A percentile compares a stretch with the other conserved stretches of the same genome.
These are phyloP conservation scores for Monopterus albus DNA, from an alignment of 2,113 vertebrate species.

Conservation along the genomic window DNA sequence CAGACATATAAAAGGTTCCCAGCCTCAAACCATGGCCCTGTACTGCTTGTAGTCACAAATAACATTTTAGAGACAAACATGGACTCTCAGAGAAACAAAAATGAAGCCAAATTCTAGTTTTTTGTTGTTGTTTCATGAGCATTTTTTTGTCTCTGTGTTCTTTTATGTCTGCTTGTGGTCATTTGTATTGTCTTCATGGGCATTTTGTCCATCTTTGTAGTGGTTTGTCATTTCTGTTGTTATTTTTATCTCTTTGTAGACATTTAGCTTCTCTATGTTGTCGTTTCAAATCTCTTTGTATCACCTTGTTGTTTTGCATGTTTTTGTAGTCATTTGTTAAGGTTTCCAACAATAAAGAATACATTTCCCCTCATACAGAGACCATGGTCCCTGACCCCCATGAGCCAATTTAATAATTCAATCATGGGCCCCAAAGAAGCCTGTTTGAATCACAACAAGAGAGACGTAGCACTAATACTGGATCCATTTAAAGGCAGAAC, in stretches of 20 bases:
- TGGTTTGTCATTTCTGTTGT: background rate
- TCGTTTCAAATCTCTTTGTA: background rate
- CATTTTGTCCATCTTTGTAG: background rate
- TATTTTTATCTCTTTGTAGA: background rate
- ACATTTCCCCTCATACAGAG: no score
- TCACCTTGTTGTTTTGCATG: no score
- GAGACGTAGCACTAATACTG: background rate
- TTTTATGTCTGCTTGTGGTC: background rate
- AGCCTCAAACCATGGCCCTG: no score
- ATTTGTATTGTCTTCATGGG: no score
- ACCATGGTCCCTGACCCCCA: background rate
- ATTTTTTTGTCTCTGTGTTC: background rate
- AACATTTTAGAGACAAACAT: no score
- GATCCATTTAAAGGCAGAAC: no score
- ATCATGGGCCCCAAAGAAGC: background rate
- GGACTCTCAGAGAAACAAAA: background rate
- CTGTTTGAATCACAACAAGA: slow-evolving; percentile 7
- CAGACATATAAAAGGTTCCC: background rate
- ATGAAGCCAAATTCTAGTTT: no score
- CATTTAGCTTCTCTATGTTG: background rate
- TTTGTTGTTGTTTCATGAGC: no score
- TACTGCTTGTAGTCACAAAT: no score
- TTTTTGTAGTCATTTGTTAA: background rate
- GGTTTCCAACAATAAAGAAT: no score
- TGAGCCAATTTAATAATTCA: background rate